Evolutionary conservation across 2,113 vertebrate genomes (phyloP).

Genomic region (Indri indri): DNA sequence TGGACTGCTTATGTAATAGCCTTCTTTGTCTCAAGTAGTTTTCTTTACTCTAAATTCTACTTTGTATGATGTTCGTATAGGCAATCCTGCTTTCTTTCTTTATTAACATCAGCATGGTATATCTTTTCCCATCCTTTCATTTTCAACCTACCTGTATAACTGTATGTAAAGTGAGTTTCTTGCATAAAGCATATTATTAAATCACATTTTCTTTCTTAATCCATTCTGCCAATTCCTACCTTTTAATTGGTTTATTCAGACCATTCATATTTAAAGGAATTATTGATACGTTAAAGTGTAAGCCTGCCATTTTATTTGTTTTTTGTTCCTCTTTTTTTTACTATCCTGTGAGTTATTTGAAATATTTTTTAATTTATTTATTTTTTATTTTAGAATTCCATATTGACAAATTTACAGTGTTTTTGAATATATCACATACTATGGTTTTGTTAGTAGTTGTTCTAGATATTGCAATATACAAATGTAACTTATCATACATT

Average conservation of each 20-base stretch:
- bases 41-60: not conserved
- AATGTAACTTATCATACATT: not conserved
- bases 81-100: not conserved
- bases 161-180: not conserved
- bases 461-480: not conserved
- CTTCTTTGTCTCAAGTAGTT: not conserved
- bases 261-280: not conserved
- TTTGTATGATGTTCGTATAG: not conserved
- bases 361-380: not conserved
- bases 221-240: not conserved
- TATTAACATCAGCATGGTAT: not conserved
- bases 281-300: not conserved
- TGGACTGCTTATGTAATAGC: not conserved
- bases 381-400: not conserved
- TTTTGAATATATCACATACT: not conserved
- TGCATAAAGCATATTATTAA: not conserved
- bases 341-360: not conserved
- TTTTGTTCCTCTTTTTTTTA: not conserved
- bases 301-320: not conserved
- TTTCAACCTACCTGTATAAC: not conserved
- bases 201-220: not conserved
- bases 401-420: not conserved
- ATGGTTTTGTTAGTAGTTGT: not conserved
- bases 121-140: not conserved
- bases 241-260: not conserved